A percentile compares a stretch with the other conserved stretches of the same genome.
These are phyloP conservation scores for Scaptomyza polygonia DNA, from an alignment of 2,888 invertebrate genomes.

Conservation along the genomic window DNA sequence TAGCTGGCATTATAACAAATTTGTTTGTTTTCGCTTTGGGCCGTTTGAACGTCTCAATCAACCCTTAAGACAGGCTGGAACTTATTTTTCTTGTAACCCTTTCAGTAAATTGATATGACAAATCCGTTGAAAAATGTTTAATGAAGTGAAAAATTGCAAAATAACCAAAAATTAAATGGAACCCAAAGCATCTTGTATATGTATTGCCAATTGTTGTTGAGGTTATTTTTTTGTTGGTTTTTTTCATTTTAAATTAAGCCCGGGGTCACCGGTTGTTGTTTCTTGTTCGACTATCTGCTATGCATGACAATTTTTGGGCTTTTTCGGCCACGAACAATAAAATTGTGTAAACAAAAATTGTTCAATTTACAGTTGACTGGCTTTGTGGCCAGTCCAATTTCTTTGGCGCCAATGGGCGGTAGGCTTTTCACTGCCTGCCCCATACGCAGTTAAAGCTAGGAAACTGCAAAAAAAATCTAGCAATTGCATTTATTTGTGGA, in stretches of 20 bases:
- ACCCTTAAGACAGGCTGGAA: constrained; percentile 46
- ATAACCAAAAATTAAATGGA: constrained; percentile 83
- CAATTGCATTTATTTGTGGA: constrained; percentile 77
- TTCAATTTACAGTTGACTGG: constrained; percentile 80
- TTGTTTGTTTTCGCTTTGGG: constrained; percentile 59
- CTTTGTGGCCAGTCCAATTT: constrained; percentile 70
- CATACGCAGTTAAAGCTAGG: constrained; percentile 3
- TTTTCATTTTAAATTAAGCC: constrained; percentile 58
- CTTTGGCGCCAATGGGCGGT: constrained; percentile 50
- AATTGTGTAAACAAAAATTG: constrained; percentile 77
- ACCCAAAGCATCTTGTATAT: constrained; percentile 15
- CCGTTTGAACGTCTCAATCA: constrained; percentile 59
- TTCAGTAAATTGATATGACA: constrained; percentile 78
- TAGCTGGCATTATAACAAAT: constrained; percentile 57
- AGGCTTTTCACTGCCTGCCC: constrained; percentile 19
- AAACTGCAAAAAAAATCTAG: constrained; percentile 21
- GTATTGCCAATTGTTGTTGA: constrained; percentile 11
- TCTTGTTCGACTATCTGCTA: constrained; percentile 45
- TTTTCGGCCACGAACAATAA: constrained; percentile 43
- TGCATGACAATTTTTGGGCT: constrained; percentile 59
- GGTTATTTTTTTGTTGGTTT: constrained; percentile 22
- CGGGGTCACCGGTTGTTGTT: constrained; percentile 33
- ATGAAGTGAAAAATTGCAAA: constrained; percentile 84
- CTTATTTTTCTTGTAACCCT: constrained; percentile 60
- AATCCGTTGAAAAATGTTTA: constrained; percentile 72